A percentile compares a stretch with the other conserved stretches of the same genome.
Evolutionary conservation across 2,113 vertebrate species (phyloP).

Genomic region (Mastomys natalensis): DNA sequence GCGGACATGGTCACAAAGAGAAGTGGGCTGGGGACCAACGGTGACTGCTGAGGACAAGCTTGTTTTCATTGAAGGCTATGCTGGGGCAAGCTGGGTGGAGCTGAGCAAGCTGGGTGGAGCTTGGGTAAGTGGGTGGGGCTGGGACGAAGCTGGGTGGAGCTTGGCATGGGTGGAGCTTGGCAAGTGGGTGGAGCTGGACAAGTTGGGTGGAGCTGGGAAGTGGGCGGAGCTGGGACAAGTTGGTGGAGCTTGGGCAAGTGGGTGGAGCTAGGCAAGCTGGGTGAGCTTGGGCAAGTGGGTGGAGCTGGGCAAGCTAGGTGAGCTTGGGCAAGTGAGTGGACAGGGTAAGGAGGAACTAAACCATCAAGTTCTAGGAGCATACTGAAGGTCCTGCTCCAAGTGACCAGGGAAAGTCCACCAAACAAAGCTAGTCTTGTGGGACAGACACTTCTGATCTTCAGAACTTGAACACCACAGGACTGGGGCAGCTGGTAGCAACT

Average conservation of each 20-base stretch:
- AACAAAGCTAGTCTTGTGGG: neutral
- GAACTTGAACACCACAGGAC: neutral
- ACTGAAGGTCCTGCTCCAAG: neutral
- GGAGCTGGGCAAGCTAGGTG: neutral
- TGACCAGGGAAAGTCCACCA: neutral
- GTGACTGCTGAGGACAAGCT: neutral
- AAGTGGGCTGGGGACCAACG: neutral
- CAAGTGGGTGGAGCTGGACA: too few species aligned
- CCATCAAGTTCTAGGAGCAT: too few species aligned
- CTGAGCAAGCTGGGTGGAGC: too few species aligned
- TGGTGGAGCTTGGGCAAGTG: too few species aligned
- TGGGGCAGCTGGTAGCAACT: neutral
- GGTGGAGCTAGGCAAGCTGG: too few species aligned
- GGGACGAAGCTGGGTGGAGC: neutral
- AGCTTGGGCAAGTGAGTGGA: too few species aligned
- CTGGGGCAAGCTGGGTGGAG: neutral
- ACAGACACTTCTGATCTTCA: neutral
- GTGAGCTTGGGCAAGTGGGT: too few species aligned
- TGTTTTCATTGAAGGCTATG: neutral
- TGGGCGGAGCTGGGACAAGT: neutral
- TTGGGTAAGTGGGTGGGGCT: too few species aligned
- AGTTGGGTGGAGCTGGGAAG: too few species aligned
- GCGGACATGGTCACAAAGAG: neutral
- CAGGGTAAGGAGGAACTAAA: too few species aligned
- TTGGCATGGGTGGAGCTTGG: too few species aligned